Evolutionary conservation across 1,140 invertebrate genomes (phyloP).

Genomic region (Drosophila suzukii): DNA sequence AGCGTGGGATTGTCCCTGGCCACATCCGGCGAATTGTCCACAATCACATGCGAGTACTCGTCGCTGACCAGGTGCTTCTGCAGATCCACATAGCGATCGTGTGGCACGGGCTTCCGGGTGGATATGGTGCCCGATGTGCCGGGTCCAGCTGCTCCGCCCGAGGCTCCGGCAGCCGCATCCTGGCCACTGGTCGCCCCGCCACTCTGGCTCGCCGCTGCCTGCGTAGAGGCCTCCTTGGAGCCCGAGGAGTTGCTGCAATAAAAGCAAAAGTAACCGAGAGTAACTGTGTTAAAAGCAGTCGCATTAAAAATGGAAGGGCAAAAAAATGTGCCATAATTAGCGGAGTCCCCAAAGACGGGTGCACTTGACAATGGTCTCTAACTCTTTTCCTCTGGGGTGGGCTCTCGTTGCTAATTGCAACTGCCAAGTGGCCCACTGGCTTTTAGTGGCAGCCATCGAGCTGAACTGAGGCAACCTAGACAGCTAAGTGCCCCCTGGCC

Average conservation of each 20-base stretch:
- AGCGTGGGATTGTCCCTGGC: slow-evolving; percentile 88
- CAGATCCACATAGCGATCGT: slow-evolving; percentile 87
- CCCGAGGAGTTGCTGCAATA: slow-evolving; percentile 81
- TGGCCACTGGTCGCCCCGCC: slow-evolving; percentile 60
- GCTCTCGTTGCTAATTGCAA: slow-evolving; percentile 58
- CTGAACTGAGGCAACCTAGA: slow-evolving; percentile 4
- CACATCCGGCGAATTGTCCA: slow-evolving; percentile 84
- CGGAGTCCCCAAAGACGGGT: slow-evolving; percentile 13
- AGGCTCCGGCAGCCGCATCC: slow-evolving; percentile 34
- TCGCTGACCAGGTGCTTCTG: slow-evolving; percentile 70
- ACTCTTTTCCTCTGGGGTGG: not conserved
- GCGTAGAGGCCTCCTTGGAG: slow-evolving; percentile 82
- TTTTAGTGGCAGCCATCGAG: slow-evolving; percentile 46
- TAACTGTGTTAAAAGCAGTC: slow-evolving; percentile 24
- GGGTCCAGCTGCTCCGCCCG: slow-evolving; percentile 29
- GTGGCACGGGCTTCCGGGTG: slow-evolving; percentile 71
- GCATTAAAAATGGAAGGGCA: slow-evolving; percentile 3
- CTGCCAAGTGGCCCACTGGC: slow-evolving; percentile 46
- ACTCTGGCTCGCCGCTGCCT: slow-evolving; percentile 68
- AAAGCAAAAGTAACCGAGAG: slow-evolving; percentile 5
- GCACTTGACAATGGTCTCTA: slow-evolving; percentile 44
- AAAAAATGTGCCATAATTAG: slow-evolving; percentile 49
- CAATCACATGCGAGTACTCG: slow-evolving; percentile 74
- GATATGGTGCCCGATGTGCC: slow-evolving; percentile 36
- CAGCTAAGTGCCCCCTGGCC: slow-evolving; percentile 49